Conservation (phyloP, 2,797 vertebrate species). For the Agapornis canus region DNA sequence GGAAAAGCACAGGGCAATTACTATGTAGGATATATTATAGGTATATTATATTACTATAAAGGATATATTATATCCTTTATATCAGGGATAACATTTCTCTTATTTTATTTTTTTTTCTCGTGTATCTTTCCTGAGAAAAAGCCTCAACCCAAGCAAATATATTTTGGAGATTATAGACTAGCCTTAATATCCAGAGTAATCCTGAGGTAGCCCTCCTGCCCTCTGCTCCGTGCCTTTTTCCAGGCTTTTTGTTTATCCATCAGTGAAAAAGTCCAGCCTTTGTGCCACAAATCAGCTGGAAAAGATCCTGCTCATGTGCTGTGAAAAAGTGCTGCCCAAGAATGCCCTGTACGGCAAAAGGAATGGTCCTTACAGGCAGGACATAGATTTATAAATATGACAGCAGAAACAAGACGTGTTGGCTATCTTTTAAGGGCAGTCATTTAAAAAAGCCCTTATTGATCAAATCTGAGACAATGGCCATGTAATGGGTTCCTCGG, state of each 20-base stretch:
- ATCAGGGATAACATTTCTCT: not conserved
- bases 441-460: slow-evolving; percentile 4
- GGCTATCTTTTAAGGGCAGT: not conserved
- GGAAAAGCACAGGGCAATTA: not conserved
- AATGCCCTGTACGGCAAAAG: not conserved
- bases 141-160: not conserved
- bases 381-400: slow-evolving; percentile 35
- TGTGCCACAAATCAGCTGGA: slow-evolving; percentile 63
- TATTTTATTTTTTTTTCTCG: not conserved
- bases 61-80: not conserved
- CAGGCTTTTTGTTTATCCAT: not conserved
- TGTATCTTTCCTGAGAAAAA: not conserved
- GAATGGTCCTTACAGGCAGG: slow-evolving; percentile 49
- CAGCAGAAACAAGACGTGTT: slow-evolving; percentile 45
- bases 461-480: not conserved
- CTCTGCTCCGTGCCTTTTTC: not conserved
- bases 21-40: no score
- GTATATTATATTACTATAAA: no score
- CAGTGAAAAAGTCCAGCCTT: not conserved
- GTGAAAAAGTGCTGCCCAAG: slow-evolving; percentile 39
- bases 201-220: not conserved
- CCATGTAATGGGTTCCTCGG: not conserved
- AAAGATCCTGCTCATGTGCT: slow-evolving; percentile 56
- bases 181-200: not conserved
- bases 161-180: not conserved